These are phyloP conservation scores for Eulemur albifrons DNA, from an alignment of 2,797 vertebrate species.

Conservation along the genomic window DNA sequence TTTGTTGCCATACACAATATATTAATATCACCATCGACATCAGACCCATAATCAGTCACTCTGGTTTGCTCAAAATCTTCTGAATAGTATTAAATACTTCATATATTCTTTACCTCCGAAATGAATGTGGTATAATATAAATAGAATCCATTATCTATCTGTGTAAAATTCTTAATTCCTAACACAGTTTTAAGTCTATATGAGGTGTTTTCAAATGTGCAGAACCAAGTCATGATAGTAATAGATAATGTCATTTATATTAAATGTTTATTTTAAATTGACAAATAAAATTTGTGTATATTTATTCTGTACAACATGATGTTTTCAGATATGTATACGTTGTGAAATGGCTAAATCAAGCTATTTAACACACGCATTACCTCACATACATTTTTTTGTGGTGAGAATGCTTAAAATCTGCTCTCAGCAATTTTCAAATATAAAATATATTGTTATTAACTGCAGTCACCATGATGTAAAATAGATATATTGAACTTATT, in stretches of 20 bases:
- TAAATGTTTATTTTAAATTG: not conserved
- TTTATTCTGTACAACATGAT: not conserved
- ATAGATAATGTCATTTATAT: not conserved
- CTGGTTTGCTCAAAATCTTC: not conserved
- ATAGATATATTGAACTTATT: not conserved
- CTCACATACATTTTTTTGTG: not conserved
- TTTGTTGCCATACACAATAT: too few relatives aligned
- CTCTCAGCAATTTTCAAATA: not conserved
- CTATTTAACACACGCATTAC: not conserved
- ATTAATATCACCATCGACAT: not conserved
- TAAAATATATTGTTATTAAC: not conserved
- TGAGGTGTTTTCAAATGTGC: not conserved
- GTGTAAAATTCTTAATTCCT: not conserved
- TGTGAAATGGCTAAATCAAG: not conserved
- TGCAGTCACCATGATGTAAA: not conserved
- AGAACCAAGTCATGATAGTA: not conserved
- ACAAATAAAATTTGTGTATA: not conserved
- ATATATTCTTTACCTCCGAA: not conserved
- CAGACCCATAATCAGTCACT: not conserved
- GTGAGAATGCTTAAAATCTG: not conserved
- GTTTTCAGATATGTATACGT: not conserved
- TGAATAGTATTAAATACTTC: not conserved
- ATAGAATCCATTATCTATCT: not conserved
- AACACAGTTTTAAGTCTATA: not conserved
- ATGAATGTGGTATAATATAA: not conserved